These are phyloP conservation scores for Cotesia vestalis DNA, from an alignment of 1,140 invertebrate species.

Conservation along the genomic window DNA sequence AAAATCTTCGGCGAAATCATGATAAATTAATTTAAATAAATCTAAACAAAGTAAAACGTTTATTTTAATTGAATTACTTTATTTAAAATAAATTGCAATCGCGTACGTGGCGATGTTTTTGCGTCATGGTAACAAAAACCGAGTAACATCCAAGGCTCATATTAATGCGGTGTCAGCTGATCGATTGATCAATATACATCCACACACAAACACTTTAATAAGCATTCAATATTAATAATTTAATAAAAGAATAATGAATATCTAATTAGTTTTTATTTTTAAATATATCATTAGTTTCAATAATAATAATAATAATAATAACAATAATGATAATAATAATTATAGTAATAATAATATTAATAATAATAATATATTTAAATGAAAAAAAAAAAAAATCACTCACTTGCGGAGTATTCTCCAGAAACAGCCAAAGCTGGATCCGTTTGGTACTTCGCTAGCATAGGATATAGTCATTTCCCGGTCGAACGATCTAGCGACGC, in stretches of 20 bases:
- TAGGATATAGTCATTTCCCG: conserved; percentile 84
- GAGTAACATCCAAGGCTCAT: neutral
- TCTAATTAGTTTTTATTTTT: neutral
- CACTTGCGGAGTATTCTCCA: conserved; percentile 86
- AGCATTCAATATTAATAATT: too few species aligned
- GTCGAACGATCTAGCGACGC: conserved; percentile 41
- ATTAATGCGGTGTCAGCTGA: neutral
- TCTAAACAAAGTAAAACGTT: too few species aligned
- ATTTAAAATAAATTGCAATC: too few species aligned
- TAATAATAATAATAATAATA: neutral
- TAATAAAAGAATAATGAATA: neutral
- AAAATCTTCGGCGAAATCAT: too few species aligned
- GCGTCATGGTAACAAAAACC: conserved; percentile 15
- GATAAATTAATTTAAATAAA: too few species aligned
- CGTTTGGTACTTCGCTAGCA: conserved; percentile 87
- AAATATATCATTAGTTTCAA: neutral
- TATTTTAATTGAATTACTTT: too few species aligned
- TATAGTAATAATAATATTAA: neutral
- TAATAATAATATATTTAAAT: too few species aligned
- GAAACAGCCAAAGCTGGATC: conserved; percentile 89
- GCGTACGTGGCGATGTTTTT: conserved; percentile 18
- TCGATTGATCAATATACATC: neutral
- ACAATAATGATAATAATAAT: too few species aligned
- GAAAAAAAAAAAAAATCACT: conserved; percentile 66
- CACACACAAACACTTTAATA: too few species aligned